Evolutionary conservation across 2,888 invertebrate genomes (phyloP), one percentile per base, ranked within the genome.

Genomic region (Drosophila mettleri): DNA sequence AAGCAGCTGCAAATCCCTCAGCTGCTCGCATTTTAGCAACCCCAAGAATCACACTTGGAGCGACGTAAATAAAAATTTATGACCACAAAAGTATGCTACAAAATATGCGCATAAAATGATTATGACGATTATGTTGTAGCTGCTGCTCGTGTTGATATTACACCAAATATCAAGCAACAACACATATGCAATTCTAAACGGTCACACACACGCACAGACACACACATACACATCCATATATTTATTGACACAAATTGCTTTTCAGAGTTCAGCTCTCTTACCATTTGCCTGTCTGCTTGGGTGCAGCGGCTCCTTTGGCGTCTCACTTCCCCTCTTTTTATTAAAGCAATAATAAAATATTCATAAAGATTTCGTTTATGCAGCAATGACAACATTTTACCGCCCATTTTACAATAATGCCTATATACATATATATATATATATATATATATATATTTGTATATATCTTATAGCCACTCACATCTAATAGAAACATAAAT

Each of bases 231-330:
- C 18, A 65, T 51, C 59, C 52, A 55, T 58, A 43, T 69, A 87
- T 86, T 89, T 89, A 89, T 89, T 89, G 90, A 74, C 83, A 89
- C 85, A 89, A 89, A 89, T 89, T 89, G 86, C 89, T 82, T 77
- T 86, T 78, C 49, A 69, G 71, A 65, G 62, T 71, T 62, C 54
- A 59, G 38, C 48, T 57, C 68, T 43, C 55, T 33, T 60, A 51
- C 34, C 61, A 62, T 65, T 69, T 62, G 34, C 39, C 38, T 55
- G 65, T 55, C 41, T 61, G 43, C 45, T 27, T 48, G 46, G 31
- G 51, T 27, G 12, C 16, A 5, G 24, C 31, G 49, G 48, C 38
- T 59, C 22, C 46, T 57, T 39, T 41, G 38, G 43, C 18, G 10
- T 10, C n/a, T 3, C 41, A 8, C 3, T 24, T 52, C 48, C 46